These are phyloP conservation scores for Myopa testacea DNA, from an alignment of 2,888 invertebrate genomes.

Conservation along the genomic window DNA sequence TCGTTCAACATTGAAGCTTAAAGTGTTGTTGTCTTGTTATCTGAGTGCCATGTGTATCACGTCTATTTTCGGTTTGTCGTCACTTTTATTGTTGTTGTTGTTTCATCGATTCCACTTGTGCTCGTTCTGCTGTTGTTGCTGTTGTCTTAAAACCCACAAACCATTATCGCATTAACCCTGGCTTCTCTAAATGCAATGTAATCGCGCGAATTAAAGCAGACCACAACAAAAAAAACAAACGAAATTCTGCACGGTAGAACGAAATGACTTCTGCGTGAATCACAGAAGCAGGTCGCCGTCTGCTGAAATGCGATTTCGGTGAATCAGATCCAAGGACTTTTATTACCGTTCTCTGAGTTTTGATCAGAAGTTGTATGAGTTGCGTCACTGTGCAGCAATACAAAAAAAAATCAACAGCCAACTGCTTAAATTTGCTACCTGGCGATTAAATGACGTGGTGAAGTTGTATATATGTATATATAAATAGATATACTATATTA, in stretches of 20 bases:
- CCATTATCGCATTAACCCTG: neutral
- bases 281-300: no score
- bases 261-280: no score
- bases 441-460: neutral
- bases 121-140: no score
- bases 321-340: no score
- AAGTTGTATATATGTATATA: slow-evolving; percentile 5
- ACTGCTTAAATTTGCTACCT: neutral
- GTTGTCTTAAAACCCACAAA: neutral
- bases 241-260: neutral
- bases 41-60: neutral
- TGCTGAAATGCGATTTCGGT: no score
- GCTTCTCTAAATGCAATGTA: neutral
- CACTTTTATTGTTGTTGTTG: no score
- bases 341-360: no score
- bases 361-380: no score
- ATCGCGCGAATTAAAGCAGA: neutral
- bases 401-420: neutral
- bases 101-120: no score
- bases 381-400: no score
- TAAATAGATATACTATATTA: no score
- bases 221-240: neutral
- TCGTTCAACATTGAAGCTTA: neutral
- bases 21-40: neutral
- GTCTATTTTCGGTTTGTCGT: no score